phyloP scores from a whole-genome alignment of 2,797 vertebrate species.

The Rhodeus uyekii region DNA sequence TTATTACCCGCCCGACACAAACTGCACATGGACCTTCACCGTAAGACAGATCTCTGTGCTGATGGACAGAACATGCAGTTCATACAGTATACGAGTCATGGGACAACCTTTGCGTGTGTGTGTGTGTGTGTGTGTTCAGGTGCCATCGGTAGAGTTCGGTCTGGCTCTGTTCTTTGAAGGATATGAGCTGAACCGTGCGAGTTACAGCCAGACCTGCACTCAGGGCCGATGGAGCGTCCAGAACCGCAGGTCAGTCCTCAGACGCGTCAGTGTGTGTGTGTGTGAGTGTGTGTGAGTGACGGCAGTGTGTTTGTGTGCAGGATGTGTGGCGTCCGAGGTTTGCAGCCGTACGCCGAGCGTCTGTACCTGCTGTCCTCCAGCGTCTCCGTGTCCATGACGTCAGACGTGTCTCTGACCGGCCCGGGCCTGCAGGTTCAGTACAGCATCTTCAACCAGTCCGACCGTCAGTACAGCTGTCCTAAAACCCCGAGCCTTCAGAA shows the following conservation, averaged over 20 bases:
- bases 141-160: constrained; percentile 81
- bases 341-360: constrained; percentile 85
- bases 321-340: constrained; percentile 83
- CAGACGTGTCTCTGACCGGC: constrained; percentile 86
- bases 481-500: too few species aligned
- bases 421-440: constrained; percentile 74
- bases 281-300: constrained; percentile 80
- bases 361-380: constrained; percentile 74
- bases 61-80: too few species aligned
- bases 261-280: background rate
- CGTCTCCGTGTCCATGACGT: constrained; percentile 83
- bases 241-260: constrained; percentile 80
- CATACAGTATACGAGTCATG: too few species aligned
- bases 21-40: constrained; percentile 89
- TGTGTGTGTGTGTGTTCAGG: constrained; percentile 66
- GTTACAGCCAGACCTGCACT: constrained; percentile 79
- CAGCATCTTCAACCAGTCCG: too few species aligned
- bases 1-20: constrained; percentile 89
- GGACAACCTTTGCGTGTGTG: too few species aligned
- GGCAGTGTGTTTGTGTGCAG: constrained; percentile 64
- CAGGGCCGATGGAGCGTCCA: constrained; percentile 93
- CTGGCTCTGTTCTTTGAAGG: constrained; percentile 88
- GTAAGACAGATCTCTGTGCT: too few species aligned
- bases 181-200: constrained; percentile 83
- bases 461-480: too few species aligned